Conservation (phyloP, 2,888 invertebrate species). For the Tinea pellionella region DNA sequence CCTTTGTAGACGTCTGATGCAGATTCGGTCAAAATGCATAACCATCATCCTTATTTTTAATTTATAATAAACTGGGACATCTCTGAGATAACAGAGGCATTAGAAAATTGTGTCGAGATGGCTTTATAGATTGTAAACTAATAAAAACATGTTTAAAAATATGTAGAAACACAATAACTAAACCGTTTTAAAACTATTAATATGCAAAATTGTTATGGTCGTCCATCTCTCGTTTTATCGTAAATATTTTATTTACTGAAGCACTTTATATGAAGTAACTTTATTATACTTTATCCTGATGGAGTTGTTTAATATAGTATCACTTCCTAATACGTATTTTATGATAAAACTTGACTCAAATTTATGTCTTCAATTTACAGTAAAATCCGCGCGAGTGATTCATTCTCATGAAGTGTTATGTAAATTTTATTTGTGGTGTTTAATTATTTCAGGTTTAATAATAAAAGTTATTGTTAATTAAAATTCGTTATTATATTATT, state of each 20-base stretch:
- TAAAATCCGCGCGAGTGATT: constrained; percentile 2
- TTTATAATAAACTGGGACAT: too few relatives aligned
- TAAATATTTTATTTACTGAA: neutral
- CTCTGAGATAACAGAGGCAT: too few relatives aligned
- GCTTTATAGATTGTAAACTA: neutral
- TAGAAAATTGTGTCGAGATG: neutral
- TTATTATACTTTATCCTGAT: neutral
- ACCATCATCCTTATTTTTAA: too few relatives aligned
- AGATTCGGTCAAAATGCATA: too few relatives aligned
- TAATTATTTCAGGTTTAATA: neutral
- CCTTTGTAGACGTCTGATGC: too few relatives aligned
- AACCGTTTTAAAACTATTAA: constrained; percentile 1
- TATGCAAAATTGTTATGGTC: neutral
- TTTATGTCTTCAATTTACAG: constrained; percentile 11
- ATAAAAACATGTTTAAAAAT: neutral
- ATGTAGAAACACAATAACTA: neutral
- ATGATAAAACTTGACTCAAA: constrained; percentile 9
- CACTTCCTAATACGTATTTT: constrained; percentile 3
- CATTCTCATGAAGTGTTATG: neutral
- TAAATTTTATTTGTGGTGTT: neutral
- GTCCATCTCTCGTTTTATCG: neutral
- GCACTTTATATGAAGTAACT: neutral
- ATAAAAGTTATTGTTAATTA: neutral
- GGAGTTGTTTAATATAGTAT: neutral
- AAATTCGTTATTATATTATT: too few relatives aligned